Conservation (phyloP, 2,888 invertebrate genomes). For the Tupiocoris notatus region DNA sequence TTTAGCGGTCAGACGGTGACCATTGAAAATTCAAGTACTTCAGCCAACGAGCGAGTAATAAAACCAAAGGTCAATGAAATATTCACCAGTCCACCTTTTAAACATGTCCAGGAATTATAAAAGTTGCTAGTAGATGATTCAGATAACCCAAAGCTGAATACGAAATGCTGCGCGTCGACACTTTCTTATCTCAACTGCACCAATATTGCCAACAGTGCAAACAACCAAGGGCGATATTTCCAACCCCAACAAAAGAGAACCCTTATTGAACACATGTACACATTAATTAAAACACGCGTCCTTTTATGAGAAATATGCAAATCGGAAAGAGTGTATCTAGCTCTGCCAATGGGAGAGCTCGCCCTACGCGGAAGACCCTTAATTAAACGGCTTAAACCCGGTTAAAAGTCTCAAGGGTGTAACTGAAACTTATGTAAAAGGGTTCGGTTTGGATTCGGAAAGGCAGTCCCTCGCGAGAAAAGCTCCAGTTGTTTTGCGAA, state of each 20-base stretch:
- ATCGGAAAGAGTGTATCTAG: constrained; percentile 36
- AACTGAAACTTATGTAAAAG: constrained; percentile 31
- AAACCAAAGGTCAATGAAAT: too few species aligned
- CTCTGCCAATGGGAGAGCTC: background rate
- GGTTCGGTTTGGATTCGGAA: background rate
- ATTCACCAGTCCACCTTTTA: too few species aligned
- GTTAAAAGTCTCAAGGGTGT: constrained; percentile 33
- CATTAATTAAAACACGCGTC: constrained; percentile 39
- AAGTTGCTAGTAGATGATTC: too few species aligned
- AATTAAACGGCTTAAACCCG: constrained; percentile 35
- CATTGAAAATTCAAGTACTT: too few species aligned
- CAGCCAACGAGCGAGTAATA: too few species aligned
- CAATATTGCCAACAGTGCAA: background rate
- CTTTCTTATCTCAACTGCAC: background rate
- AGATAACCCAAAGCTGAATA: too few species aligned
- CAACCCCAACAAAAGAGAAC: background rate
- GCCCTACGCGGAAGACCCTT: constrained; percentile 18
- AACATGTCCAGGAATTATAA: too few species aligned
- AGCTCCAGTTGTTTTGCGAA: constrained; percentile 13
- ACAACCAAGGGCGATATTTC: background rate
- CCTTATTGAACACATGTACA: constrained; percentile 31
- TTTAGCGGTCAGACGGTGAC: too few species aligned
- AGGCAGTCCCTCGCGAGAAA: background rate
- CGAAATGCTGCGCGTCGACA: too few species aligned
- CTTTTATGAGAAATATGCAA: constrained; percentile 42